Evolutionary conservation across 2,113 vertebrate species (phyloP).

Genomic region (Limnothrissa miodon): DNA sequence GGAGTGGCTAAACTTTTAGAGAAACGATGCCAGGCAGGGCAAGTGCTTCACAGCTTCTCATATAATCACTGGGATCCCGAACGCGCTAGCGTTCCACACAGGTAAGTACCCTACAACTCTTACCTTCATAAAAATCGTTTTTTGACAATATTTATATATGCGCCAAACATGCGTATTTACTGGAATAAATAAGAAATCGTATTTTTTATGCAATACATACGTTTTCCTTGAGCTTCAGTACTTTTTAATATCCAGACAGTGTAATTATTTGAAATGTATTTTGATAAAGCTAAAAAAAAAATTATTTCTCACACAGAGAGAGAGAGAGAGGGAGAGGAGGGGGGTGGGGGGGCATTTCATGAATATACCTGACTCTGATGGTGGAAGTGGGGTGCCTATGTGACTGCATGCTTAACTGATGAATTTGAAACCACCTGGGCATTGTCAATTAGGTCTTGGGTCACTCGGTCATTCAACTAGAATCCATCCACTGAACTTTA

Average conservation of each 20-base stretch:
- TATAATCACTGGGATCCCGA: constrained; percentile 32
- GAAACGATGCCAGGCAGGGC: constrained; percentile 22
- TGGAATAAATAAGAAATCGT: too few relatives aligned
- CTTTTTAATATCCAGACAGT: background rate
- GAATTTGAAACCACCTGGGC: background rate
- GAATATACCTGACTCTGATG: background rate
- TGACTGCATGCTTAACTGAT: background rate
- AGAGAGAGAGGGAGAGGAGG: background rate
- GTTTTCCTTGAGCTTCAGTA: background rate
- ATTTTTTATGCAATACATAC: background rate
- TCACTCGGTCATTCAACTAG: too few relatives aligned
- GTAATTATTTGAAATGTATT: background rate
- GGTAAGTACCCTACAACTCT: background rate
- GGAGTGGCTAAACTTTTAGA: constrained; percentile 27
- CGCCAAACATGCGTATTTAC: too few relatives aligned
- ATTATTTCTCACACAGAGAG: background rate
- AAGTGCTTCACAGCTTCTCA: constrained; percentile 20
- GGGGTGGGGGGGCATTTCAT: background rate
- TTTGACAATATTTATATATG: background rate
- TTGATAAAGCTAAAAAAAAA: background rate
- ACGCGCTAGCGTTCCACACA: background rate
- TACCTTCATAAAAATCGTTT: too few relatives aligned
- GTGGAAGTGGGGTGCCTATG: background rate
- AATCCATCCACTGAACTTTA: background rate
- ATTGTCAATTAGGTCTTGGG: background rate